Percentiles rank a stretch among this genome's conserved stretches.
These are phyloP conservation scores for Sarcophaga caerulescens DNA, from an alignment of 2,888 invertebrate genomes.

Conservation along the genomic window DNA sequence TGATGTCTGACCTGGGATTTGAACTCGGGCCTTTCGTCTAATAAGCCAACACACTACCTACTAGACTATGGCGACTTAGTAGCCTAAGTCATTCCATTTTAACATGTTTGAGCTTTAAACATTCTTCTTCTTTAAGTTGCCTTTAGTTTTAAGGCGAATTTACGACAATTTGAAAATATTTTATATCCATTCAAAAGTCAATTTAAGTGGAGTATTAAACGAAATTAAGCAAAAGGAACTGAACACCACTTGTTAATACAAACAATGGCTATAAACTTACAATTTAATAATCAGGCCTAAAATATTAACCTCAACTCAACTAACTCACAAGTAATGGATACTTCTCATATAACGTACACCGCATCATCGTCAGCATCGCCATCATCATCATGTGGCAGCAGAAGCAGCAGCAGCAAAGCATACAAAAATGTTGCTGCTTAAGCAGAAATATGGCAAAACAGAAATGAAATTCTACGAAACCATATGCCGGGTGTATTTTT, in stretches of 20 bases:
- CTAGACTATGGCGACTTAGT: too few species aligned
- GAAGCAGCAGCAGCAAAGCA: too few species aligned
- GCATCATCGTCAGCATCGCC: background rate
- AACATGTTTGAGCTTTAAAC: too few species aligned
- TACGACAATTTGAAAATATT: too few species aligned
- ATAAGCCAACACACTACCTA: too few species aligned
- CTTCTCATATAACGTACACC: slow-evolving; percentile 4
- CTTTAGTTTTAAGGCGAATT: too few species aligned
- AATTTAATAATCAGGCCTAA: slow-evolving; percentile 35
- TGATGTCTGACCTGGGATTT: too few species aligned
- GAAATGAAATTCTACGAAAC: slow-evolving; percentile 59
- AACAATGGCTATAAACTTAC: slow-evolving; percentile 26
- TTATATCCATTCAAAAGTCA: background rate
- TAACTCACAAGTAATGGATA: background rate
- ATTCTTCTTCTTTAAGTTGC: too few species aligned
- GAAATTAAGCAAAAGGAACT: background rate
- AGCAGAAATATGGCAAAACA: background rate
- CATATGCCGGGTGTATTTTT: slow-evolving; percentile 38
- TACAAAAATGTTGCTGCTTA: background rate
- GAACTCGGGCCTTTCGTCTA: too few species aligned
- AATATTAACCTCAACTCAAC: background rate
- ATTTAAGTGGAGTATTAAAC: background rate
- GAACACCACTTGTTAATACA: slow-evolving; percentile 2
- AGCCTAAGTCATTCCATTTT: too few species aligned
- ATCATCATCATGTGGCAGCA: too few species aligned